These are phyloP conservation scores for Musca vetustissima DNA, from an alignment of 1,140 invertebrate genomes.

Conservation along the genomic window DNA sequence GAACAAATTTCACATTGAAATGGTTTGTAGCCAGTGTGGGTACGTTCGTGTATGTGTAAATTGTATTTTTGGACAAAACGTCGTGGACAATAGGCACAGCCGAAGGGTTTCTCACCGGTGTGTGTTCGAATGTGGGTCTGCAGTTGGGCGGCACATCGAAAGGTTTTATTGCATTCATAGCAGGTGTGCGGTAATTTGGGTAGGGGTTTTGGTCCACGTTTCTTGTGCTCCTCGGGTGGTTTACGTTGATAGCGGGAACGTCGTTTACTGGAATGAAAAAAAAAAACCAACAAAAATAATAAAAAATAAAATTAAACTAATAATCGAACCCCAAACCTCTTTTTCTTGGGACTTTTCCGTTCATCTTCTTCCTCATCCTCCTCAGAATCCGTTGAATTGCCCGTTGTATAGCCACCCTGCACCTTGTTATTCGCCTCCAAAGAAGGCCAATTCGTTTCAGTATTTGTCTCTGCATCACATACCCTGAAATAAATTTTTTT, in stretches of 20 bases:
- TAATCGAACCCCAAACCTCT: neutral
- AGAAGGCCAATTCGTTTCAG: slow-evolving; percentile 34
- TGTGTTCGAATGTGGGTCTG: slow-evolving; percentile 64
- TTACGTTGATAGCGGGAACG: slow-evolving; percentile 60
- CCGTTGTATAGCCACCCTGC: neutral
- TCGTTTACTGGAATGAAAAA: slow-evolving; percentile 38
- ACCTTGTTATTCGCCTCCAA: slow-evolving; percentile 4
- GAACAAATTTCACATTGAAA: slow-evolving; percentile 81
- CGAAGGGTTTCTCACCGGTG: slow-evolving; percentile 66
- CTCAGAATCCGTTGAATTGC: slow-evolving; percentile 10
- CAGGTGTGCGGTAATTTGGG: slow-evolving; percentile 61
- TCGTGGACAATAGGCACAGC: slow-evolving; percentile 73
- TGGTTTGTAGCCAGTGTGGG: slow-evolving; percentile 78
- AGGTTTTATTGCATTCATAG: slow-evolving; percentile 62
- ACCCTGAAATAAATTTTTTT: slow-evolving; percentile 22
- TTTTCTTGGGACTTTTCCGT: slow-evolving; percentile 9
- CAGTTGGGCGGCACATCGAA: slow-evolving; percentile 63
- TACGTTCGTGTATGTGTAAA: slow-evolving; percentile 79
- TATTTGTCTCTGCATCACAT: slow-evolving; percentile 52
- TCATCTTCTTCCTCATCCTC: slow-evolving; percentile 43
- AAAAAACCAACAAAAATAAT: neutral
- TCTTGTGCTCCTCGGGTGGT: slow-evolving; percentile 60
- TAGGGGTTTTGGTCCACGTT: slow-evolving; percentile 62
- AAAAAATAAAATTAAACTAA: neutral
- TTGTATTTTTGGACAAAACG: slow-evolving; percentile 84